These are phyloP conservation scores for Bucorvus abyssinicus DNA, from an alignment of 2,797 vertebrate species.

Conservation along the genomic window DNA sequence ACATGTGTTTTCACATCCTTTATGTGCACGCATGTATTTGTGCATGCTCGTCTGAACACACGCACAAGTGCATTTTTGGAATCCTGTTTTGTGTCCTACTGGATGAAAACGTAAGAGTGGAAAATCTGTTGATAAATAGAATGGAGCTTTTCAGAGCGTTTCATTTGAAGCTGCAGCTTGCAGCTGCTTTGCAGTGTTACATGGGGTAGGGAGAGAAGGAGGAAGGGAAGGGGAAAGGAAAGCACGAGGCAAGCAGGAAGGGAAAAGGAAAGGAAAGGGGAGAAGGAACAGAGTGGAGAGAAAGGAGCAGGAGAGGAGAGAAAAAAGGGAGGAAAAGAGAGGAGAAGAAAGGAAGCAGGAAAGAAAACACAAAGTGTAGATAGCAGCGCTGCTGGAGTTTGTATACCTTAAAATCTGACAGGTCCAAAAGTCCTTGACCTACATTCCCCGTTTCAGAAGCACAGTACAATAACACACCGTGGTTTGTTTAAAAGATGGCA, in stretches of 20 bases:
- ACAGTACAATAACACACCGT: not conserved
- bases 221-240: not conserved
- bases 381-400: not conserved
- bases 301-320: not conserved
- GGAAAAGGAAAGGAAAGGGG: not conserved
- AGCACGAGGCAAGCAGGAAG: no score
- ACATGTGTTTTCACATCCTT: not conserved
- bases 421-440: conserved; percentile 34
- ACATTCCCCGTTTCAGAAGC: conserved; percentile 14
- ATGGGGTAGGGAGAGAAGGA: not conserved
- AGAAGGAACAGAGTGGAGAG: not conserved
- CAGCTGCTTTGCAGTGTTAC: not conserved
- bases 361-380: not conserved
- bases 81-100: not conserved
- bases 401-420: conserved; percentile 45
- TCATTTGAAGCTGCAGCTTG: not conserved
- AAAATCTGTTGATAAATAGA: not conserved
- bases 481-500: conserved; percentile 59
- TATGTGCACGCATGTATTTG: not conserved
- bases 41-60: not conserved
- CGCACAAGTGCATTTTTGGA: not conserved
- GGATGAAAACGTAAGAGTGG: not conserved
- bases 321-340: not conserved
- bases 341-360: not conserved
- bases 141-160: not conserved